Conservation (phyloP, 2,888 invertebrate genomes). For the Sycophila texana region DNA sequence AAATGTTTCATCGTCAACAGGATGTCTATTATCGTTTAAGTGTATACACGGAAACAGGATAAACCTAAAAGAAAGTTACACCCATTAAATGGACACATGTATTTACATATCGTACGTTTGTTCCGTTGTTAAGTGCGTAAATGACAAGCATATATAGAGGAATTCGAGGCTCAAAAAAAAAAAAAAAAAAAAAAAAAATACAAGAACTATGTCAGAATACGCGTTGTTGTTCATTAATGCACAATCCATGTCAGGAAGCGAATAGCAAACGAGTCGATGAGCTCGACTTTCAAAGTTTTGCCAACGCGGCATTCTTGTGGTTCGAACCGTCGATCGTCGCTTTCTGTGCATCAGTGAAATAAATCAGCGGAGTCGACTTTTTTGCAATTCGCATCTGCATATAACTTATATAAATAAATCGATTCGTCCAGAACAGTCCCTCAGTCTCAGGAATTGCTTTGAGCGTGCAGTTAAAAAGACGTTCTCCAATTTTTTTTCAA, state of each 20-base stretch:
- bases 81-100: slow-evolving; percentile 38
- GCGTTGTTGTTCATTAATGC: slow-evolving; percentile 23
- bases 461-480: background rate
- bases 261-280: slow-evolving; percentile 37
- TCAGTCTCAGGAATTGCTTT: slow-evolving; percentile 14
- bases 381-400: background rate
- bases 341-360: background rate
- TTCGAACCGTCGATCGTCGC: slow-evolving; percentile 13
- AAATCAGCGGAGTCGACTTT: background rate
- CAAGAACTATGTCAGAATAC: slow-evolving; percentile 10
- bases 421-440: slow-evolving; percentile 38
- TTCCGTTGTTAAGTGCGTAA: slow-evolving; percentile 42
- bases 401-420: slow-evolving; percentile 12
- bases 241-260: slow-evolving; percentile 41
- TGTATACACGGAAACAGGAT: slow-evolving; percentile 55
- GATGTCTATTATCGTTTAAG: slow-evolving; percentile 46
- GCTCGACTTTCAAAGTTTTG: slow-evolving; percentile 22
- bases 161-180: slow-evolving; percentile 17
- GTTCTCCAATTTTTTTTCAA: background rate
- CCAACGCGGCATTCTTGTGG: slow-evolving; percentile 12
- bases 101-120: slow-evolving; percentile 55
- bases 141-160: background rate
- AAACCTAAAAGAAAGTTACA: slow-evolving; percentile 36
- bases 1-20: slow-evolving; percentile 54
- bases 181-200: slow-evolving; percentile 7